These are phyloP conservation scores for Engystomops pustulosus DNA, from an alignment of 2,113 vertebrate genomes.

Conservation along the genomic window DNA sequence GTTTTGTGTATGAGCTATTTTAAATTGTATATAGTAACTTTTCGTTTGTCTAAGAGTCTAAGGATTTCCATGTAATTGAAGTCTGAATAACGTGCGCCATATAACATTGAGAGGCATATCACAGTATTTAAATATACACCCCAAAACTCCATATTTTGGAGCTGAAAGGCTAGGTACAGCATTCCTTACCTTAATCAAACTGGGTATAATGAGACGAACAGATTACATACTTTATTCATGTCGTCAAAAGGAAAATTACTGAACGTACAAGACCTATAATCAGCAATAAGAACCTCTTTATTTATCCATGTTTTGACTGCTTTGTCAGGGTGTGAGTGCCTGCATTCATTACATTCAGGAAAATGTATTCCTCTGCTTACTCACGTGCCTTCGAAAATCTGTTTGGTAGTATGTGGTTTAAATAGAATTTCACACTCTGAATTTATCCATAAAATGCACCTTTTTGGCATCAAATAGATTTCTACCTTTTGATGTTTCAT, in stretches of 20 bases:
- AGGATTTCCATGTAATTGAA: neutral
- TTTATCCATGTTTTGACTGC: conserved; percentile 35
- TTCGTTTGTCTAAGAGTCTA: neutral
- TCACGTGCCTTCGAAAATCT: conserved; percentile 8
- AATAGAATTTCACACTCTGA: neutral
- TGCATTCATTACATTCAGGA: neutral
- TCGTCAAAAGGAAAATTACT: conserved; percentile 14
- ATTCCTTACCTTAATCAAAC: conserved; percentile 17
- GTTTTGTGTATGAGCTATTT: neutral
- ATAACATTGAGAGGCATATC: neutral
- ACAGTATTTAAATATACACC: neutral
- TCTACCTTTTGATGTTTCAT: neutral
- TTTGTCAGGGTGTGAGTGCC: conserved; percentile 39
- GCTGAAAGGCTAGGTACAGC: neutral
- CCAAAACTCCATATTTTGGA: neutral
- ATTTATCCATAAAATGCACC: neutral
- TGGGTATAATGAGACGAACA: conserved; percentile 14
- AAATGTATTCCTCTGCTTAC: conserved; percentile 11
- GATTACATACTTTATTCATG: conserved; percentile 43
- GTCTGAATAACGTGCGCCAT: neutral
- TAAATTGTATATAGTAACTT: neutral
- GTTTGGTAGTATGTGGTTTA: neutral
- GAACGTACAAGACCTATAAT: conserved; percentile 25
- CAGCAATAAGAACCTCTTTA: conserved; percentile 28
- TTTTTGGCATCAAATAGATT: neutral